Percentiles rank a stretch among this genome's conserved stretches.
phyloP scores from a whole-genome alignment of 2,113 vertebrate genomes.

The Microcebus griseorufus region DNA sequence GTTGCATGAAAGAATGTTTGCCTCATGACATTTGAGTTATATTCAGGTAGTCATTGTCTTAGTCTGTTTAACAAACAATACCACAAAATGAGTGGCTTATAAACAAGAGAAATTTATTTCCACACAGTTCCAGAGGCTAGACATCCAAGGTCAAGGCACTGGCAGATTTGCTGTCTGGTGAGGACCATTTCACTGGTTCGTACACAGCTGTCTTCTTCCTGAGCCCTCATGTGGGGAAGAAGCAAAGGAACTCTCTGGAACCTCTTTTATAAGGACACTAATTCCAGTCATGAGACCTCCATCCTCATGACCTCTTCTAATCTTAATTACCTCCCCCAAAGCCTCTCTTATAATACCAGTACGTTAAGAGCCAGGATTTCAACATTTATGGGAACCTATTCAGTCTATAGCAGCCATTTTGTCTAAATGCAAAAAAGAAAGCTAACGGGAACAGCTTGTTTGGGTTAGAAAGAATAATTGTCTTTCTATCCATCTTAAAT shows the following conservation, averaged over 20 bases:
- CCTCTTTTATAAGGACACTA: background rate
- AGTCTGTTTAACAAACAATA: background rate
- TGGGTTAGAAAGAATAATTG: background rate
- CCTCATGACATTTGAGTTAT: background rate
- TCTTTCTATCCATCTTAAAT: background rate
- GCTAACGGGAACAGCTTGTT: background rate
- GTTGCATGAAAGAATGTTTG: background rate
- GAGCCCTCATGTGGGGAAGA: background rate
- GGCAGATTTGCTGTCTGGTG: too few species aligned
- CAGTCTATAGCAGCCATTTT: background rate
- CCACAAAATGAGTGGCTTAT: background rate
- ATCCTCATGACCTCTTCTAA: background rate
- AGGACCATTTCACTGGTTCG: accelerated
- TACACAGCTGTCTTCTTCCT: accelerated
- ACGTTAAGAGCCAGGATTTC: background rate
- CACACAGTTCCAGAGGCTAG: background rate
- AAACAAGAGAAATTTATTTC: background rate
- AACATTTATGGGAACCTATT: background rate
- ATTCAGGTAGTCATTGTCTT: background rate
- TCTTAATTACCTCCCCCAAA: background rate
- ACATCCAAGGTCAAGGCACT: accelerated
- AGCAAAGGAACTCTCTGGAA: background rate
- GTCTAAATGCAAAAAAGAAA: background rate
- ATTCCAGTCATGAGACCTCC: background rate
- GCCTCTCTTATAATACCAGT: background rate